These are phyloP conservation scores for Empidonax alnorum DNA, from an alignment of 2,113 vertebrate genomes.

Conservation along the genomic window DNA sequence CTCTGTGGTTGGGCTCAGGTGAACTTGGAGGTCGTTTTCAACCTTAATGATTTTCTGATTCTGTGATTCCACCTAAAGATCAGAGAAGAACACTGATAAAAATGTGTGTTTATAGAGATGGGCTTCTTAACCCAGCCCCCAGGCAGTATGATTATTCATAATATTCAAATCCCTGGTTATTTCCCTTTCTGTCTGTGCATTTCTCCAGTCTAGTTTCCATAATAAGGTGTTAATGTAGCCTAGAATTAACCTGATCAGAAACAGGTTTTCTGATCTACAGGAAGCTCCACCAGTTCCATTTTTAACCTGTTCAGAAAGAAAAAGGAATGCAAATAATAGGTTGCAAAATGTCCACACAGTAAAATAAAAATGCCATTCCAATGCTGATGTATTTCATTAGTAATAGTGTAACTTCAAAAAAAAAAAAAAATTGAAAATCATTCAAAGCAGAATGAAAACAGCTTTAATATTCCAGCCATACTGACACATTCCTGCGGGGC, in stretches of 20 bases:
- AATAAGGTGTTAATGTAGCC: background rate
- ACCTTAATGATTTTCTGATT: background rate
- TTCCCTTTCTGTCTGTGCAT: background rate
- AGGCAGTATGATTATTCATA: background rate
- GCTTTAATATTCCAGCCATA: background rate
- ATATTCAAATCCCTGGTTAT: background rate
- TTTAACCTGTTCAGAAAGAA: background rate
- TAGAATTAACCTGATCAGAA: background rate
- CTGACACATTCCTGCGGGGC: background rate
- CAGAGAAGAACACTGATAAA: background rate
- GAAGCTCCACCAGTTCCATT: background rate
- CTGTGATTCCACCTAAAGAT: background rate
- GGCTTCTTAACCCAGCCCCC: background rate
- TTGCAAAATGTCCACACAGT: background rate
- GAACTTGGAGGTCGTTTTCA: background rate
- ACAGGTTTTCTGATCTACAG: background rate
- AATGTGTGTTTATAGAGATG: background rate
- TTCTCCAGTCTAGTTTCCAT: background rate
- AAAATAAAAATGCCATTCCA: background rate
- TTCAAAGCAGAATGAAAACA: background rate
- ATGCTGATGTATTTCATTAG: background rate
- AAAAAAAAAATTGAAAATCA: background rate
- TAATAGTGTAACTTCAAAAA: rapidly evolving
- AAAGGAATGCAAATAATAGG: background rate
- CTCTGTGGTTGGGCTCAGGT: background rate